Evolutionary conservation across 2,113 vertebrate species (phyloP), one percentile per base, ranked within the genome.

Genomic region (Cyanocitta stelleri): DNA sequence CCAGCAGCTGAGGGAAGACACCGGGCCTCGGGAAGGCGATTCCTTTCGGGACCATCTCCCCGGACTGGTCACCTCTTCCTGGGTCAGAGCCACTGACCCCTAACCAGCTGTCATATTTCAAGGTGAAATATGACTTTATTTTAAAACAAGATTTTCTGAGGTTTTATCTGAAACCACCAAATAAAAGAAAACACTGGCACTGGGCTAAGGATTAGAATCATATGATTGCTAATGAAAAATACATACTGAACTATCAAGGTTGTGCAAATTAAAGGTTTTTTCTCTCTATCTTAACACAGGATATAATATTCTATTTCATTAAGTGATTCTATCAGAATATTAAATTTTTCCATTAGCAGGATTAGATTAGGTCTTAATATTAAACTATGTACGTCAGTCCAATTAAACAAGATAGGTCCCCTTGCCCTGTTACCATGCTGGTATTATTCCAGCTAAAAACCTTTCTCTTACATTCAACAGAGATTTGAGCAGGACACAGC

Each of bases 281-380:
- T 26, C 5, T 37, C 10, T 58, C 37, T 55, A 92, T 92, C 89
- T 94, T 92, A 96, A 94, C 86, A 93, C 29, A 87, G 82, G 56
- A 48, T 79, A 89, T 96, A 85, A 86, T 96, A 93, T 94, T 93
- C 95, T 90, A 95, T 97, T 97, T 94, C 89, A 74, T 92, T 78
- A 92, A 91, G 84, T 43, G 86, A 75, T 93, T 55, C 87, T 95
- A 97, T 83, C 73, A 85, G 95, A 97, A 90, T 90, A 97, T 97
- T 97, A 94, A 96, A 39, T 74, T 97, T 95, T 96, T 97, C 91
- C 91, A 95, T 96, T 97, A 96, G 78, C 44, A 72, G 58, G 94
- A 96, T 97, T 91, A 97, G 81, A 95, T 94, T 93, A 95, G 54
- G 78, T 89, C 88, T 97, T 96, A 93, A 84, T 96, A 93, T 94